Conservation (phyloP, 2,888 invertebrate species). For the Nymphalis urticae region DNA sequence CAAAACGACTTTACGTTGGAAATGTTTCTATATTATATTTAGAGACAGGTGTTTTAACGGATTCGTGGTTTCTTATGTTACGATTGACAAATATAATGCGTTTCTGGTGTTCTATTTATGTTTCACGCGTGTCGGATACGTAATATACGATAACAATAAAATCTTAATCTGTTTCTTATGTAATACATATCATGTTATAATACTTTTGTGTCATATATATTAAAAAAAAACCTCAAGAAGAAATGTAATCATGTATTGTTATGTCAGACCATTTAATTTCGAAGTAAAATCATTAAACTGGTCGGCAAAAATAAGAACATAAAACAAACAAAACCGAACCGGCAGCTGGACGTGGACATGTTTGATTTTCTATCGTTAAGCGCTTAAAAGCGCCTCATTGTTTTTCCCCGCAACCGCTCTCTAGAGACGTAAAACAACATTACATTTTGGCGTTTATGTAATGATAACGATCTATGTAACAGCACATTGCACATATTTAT, state of each 20-base stretch:
- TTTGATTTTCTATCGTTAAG: slow-evolving; percentile 4
- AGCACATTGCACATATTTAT: neutral
- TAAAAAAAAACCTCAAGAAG: neutral
- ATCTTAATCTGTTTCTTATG: neutral
- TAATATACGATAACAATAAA: neutral
- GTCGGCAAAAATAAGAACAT: neutral
- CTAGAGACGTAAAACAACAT: neutral
- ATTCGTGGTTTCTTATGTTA: neutral
- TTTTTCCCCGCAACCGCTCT: neutral
- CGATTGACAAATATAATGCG: neutral
- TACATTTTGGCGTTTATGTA: neutral
- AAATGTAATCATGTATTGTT: neutral
- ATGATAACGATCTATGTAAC: neutral
- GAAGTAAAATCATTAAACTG: neutral
- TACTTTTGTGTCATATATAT: neutral
- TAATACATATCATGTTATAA: neutral
- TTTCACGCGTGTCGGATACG: neutral
- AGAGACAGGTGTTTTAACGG: neutral
- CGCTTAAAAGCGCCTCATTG: slow-evolving; percentile 1
- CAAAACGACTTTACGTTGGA: slow-evolving; percentile 19
- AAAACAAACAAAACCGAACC: slow-evolving; percentile 3
- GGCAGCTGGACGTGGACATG: neutral
- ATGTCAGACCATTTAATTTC: neutral
- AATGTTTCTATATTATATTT: slow-evolving; percentile 18
- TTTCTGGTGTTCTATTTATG: neutral